Conservation (phyloP, 2,888 invertebrate species). For the Willowsia nigromaculata region DNA sequence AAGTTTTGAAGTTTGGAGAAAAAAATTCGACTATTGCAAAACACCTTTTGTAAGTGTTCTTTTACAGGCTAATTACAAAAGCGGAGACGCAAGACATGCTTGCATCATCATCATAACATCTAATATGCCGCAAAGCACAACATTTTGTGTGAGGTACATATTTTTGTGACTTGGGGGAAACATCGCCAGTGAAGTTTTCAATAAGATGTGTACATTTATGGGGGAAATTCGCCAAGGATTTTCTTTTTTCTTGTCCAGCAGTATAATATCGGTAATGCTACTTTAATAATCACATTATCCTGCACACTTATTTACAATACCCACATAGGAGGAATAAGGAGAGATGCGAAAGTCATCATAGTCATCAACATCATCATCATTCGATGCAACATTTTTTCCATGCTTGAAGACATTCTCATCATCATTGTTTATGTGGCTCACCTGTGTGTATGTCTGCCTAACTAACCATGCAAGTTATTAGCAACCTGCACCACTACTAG, state of each 20-base stretch:
- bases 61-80: neutral
- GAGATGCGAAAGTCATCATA: conserved; percentile 13
- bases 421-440: conserved; percentile 37
- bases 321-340: too few relatives aligned
- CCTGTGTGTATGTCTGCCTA: neutral
- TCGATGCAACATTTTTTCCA: neutral
- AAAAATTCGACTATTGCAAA: neutral
- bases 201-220: conserved; percentile 3
- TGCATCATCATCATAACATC: too few relatives aligned
- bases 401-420: neutral
- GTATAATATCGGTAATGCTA: neutral
- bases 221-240: conserved; percentile 60
- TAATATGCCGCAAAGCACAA: too few relatives aligned
- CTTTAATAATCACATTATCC: neutral
- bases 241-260: conserved; percentile 39
- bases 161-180: neutral
- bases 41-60: neutral
- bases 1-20: neutral
- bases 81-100: neutral
- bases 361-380: neutral
- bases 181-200: neutral
- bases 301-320: neutral
- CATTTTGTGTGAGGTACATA: too few relatives aligned
- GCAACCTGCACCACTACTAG: neutral
- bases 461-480: conserved; percentile 33